These are phyloP conservation scores for Rhabditoides inermis DNA, from an alignment of 2,888 invertebrate species.

Conservation along the genomic window DNA sequence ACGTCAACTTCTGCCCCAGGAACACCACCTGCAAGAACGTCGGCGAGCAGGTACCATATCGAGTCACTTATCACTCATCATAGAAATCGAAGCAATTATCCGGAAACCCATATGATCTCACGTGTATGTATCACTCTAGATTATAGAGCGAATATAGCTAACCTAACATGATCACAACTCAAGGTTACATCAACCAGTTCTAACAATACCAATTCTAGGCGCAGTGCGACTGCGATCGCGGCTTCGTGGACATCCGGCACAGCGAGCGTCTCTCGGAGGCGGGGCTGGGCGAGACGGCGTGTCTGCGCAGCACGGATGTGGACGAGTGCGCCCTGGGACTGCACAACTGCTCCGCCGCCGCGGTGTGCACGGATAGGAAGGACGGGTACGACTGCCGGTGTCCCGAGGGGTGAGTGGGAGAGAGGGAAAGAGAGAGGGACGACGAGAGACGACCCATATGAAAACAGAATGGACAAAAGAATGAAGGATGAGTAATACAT, in stretches of 20 bases:
- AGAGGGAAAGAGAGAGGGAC: no score
- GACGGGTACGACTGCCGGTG: conserved; percentile 37
- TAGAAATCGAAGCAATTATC: no score
- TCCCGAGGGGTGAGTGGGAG: conserved; percentile 28
- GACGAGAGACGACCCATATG: no score
- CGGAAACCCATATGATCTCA: no score
- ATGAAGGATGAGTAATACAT: no score
- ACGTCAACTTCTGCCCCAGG: conserved; percentile 70
- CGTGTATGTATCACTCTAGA: no score
- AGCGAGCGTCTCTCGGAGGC: conserved; percentile 18
- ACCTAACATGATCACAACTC: neutral
- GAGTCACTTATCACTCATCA: neutral
- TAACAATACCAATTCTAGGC: no score
- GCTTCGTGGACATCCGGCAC: conserved; percentile 38
- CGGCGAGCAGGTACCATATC: conserved; percentile 50
- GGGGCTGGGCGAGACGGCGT: no score
- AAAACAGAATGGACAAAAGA: no score
- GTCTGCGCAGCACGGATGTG: conserved; percentile 21
- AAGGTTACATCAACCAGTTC: neutral
- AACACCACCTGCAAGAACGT: conserved; percentile 84
- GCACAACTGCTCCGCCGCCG: conserved; percentile 44
- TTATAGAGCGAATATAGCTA: conserved; percentile 4
- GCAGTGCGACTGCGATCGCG: conserved; percentile 34
- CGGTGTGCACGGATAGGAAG: conserved; percentile 41
- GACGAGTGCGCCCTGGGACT: conserved; percentile 47